Percentiles rank a stretch among this genome's conserved stretches.
phyloP scores from a whole-genome alignment of 2,797 vertebrate species.

The Poecilia gillii region DNA sequence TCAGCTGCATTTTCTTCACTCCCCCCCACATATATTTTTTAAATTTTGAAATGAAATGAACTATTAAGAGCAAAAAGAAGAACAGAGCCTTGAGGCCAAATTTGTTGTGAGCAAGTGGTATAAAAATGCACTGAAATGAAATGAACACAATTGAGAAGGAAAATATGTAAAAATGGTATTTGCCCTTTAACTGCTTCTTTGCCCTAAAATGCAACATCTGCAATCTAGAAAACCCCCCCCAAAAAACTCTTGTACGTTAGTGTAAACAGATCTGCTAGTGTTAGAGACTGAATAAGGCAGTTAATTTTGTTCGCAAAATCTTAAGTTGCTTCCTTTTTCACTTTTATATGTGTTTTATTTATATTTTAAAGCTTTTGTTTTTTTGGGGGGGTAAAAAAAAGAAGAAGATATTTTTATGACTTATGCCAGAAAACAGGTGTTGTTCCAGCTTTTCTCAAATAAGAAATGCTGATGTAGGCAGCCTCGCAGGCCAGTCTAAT shows the following conservation, averaged over 20 bases:
- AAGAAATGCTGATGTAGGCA: not conserved
- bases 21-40: not conserved
- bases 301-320: not conserved
- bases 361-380: no score
- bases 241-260: no score
- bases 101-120: not conserved
- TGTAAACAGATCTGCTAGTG: not conserved
- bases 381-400: no score
- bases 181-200: not conserved
- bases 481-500: not conserved
- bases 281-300: not conserved
- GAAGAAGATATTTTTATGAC: not conserved
- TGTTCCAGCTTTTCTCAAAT: not conserved
- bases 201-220: not conserved
- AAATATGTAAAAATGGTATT: not conserved
- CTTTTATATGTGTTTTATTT: not conserved
- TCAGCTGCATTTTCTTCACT: not conserved
- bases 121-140: not conserved
- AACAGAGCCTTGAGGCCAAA: not conserved
- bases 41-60: not conserved
- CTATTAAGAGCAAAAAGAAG: not conserved
- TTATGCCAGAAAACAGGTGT: not conserved
- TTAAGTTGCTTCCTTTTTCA: not conserved
- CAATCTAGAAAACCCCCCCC: not conserved
- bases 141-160: not conserved